Conservation (phyloP, 2,113 vertebrate species). For the Carlito syrichta region DNA sequence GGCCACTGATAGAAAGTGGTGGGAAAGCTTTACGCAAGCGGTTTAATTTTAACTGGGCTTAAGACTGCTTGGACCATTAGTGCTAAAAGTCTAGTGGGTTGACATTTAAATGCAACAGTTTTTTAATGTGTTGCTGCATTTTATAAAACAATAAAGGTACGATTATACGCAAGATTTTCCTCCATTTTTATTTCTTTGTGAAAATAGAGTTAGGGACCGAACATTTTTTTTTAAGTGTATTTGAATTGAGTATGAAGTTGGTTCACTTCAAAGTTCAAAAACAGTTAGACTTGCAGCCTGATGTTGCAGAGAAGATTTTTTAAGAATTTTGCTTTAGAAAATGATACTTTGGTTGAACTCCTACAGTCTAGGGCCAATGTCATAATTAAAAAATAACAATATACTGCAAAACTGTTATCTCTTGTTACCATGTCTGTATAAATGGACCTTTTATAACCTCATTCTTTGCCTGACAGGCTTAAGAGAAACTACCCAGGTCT, state of each 20-base stretch:
- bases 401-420: conserved; percentile 58
- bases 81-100: background rate
- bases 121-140: background rate
- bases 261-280: conserved; percentile 38
- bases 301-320: conserved; percentile 46
- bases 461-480: conserved; percentile 55
- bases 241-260: conserved; percentile 40
- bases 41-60: background rate
- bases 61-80: background rate
- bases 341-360: conserved; percentile 37
- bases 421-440: conserved; percentile 60
- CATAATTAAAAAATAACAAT: conserved; percentile 61
- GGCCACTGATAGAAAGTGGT: background rate
- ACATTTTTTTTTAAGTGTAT: conserved; percentile 4
- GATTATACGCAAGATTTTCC: conserved; percentile 6
- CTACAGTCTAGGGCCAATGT: conserved; percentile 57
- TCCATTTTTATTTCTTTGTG: conserved; percentile 56
- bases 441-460: conserved; percentile 66
- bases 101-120: background rate
- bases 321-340: conserved; percentile 61
- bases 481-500: conserved; percentile 60
- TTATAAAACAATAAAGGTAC: background rate
- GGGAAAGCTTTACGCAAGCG: conserved; percentile 38
- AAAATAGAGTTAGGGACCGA: background rate
- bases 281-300: conserved; percentile 38